Base-by-base conservation (phyloP, 2,888 invertebrate genomes). In the Saturnia japonica region DNA sequence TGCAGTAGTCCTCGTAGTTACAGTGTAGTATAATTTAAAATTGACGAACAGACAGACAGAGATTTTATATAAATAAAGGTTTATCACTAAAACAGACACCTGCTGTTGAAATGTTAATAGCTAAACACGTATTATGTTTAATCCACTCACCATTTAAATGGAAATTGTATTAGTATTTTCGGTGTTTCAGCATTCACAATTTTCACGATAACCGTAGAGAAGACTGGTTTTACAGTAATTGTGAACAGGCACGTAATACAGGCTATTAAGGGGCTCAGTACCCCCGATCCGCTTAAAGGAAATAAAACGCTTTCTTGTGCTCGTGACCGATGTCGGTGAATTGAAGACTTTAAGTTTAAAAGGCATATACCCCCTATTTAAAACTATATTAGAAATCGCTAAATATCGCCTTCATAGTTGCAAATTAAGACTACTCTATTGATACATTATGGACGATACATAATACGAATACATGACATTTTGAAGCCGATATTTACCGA, bases 131-230 rank as follows among this genome's bases (percentile, higher is more conserved):
- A 69, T 43, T 40, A 66, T 22, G 34, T 16, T 22, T 62, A 70
- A 70, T 22, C 51, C 64, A 64, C 69, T 69, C 43, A 47, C 19
- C 54, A 66, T 66, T 66, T 43, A 66, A 51, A 70, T 60, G 40
- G 19, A 45, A 70, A 70, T 42, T 22, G 45, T 62, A 47, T 64
- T 71, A 66, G 40, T 51, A 25, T 64, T 70, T 51, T 47, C 34
- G 7, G 45, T 22, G 69, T 51, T 51, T 43, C 51, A 51, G 51
- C 47, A 16, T 68, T 45, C 69, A 57, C 69, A 66, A 14, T 70
- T 70, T 70, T 51, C 69, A 66, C 3, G 22, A 51, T 66, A 25
- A 62, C 40, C 40, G 51, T 66, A 25, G 47, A 64, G 34, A 70
- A 64, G 34, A 47, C 34, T 60, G 64, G n/a, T 28, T 42, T 34